A percentile compares a stretch with the other conserved stretches of the same genome.
These are phyloP conservation scores for Sinelater perroti DNA, from an alignment of 2,888 invertebrate genomes.

Conservation along the genomic window DNA sequence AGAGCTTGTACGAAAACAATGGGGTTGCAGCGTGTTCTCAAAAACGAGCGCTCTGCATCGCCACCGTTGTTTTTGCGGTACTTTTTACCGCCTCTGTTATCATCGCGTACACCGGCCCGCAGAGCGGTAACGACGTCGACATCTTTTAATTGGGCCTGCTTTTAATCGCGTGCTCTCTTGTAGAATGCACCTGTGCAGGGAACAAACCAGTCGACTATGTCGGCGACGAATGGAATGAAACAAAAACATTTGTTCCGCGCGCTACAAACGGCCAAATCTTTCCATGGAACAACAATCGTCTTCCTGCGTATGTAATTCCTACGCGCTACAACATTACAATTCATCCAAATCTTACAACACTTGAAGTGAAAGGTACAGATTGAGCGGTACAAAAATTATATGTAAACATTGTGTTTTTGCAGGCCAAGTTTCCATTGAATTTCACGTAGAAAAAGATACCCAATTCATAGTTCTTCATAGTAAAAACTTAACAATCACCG, in stretches of 20 bases:
- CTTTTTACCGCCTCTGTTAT: conserved; percentile 85
- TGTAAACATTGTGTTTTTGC: conserved; percentile 50
- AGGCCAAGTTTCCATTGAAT: conserved; percentile 88
- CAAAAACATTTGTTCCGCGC: conserved; percentile 70
- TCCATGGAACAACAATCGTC: conserved; percentile 79
- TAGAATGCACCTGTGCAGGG: conserved; percentile 76
- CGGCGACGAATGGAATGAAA: conserved; percentile 70
- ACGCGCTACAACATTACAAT: conserved; percentile 88
- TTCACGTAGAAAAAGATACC: conserved; percentile 83
- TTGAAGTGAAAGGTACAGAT: conserved; percentile 81
- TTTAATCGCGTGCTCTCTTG: conserved; percentile 41
- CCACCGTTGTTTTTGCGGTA: conserved; percentile 79
- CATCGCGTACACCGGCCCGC: conserved; percentile 90
- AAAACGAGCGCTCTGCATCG: conserved; percentile 82
- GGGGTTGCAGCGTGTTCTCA: conserved; percentile 90
- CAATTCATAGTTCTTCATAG: conserved; percentile 85
- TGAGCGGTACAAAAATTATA: background rate
- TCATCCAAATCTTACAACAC: conserved; percentile 91
- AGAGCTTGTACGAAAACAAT: conserved; percentile 75
- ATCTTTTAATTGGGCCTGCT: background rate
- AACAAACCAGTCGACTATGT: conserved; percentile 70
- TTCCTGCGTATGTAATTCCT: conserved; percentile 82
- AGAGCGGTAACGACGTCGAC: conserved; percentile 70
- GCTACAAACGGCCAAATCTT: conserved; percentile 80
- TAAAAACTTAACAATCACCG: conserved; percentile 85